Percentiles rank a stretch among this genome's conserved stretches.
phyloP scores from a whole-genome alignment of 2,797 vertebrate species.

The Mustela erminea region DNA sequence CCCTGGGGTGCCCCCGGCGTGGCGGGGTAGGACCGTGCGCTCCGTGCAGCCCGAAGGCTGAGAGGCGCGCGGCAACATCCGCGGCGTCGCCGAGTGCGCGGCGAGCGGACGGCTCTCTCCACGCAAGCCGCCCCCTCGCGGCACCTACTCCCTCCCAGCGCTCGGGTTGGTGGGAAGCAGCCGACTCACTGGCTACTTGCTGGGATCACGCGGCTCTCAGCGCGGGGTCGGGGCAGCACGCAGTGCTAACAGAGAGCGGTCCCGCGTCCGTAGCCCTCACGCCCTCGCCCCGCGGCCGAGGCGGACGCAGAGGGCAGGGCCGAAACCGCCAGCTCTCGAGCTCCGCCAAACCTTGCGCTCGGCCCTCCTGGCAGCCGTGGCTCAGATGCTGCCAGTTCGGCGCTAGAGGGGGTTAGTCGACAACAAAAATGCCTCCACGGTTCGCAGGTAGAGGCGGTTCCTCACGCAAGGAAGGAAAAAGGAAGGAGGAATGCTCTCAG shows the following conservation, averaged over 20 bases:
- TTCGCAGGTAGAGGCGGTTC: not conserved
- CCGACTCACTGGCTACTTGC: not conserved
- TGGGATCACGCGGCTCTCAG: not conserved
- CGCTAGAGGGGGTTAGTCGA: conserved; percentile 88
- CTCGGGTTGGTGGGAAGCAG: not conserved
- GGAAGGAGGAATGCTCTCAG: not conserved
- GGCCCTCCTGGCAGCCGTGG: not conserved
- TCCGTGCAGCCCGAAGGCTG: not conserved
- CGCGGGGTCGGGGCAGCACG: fast-evolving
- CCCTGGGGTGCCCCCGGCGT: not conserved
- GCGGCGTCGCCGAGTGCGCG: not conserved
- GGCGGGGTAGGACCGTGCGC: not conserved
- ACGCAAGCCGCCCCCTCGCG: not conserved
- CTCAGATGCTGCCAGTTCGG: conserved; percentile 65
- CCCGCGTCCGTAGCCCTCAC: not conserved
- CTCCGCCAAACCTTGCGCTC: fast-evolving
- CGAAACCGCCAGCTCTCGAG: not conserved
- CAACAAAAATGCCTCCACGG: conserved; percentile 59
- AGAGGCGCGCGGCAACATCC: not conserved
- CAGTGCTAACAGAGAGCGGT: not conserved
- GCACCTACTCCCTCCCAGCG: not conserved
- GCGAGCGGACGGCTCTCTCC: not conserved
- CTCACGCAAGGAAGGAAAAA: not conserved
- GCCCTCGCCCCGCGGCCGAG: not conserved
- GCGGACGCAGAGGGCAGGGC: not conserved